Conservation (phyloP, 2,797 vertebrate genomes). For the Petrocephalus sullivani region DNA sequence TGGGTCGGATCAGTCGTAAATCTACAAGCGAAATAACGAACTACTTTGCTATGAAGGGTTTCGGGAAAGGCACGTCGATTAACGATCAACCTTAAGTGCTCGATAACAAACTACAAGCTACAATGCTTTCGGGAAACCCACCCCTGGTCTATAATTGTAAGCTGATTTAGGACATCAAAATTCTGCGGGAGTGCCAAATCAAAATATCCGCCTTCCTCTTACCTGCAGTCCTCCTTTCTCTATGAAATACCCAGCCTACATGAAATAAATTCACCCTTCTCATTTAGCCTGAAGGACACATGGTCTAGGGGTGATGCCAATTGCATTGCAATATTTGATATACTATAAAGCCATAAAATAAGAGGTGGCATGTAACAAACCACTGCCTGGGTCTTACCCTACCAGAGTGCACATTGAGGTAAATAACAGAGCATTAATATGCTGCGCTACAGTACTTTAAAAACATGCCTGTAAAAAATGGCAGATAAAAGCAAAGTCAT, state of each 20-base stretch:
- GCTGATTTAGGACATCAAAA: not conserved
- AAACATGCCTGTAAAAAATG: not conserved
- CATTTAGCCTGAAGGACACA: not conserved
- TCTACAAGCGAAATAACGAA: no score
- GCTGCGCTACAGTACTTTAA: not conserved
- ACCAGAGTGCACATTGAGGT: not conserved
- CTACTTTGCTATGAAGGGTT: no score
- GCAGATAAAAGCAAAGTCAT: slow-evolving; percentile 11
- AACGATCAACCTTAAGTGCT: no score
- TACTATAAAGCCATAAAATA: not conserved
- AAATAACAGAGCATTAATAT: not conserved
- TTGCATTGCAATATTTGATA: not conserved
- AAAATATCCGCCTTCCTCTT: slow-evolving; percentile 29
- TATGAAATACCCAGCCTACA: not conserved
- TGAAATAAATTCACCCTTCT: not conserved
- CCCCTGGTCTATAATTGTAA: not conserved
- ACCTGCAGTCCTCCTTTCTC: slow-evolving; percentile 23
- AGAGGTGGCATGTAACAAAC: not conserved
- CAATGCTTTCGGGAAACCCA: no score
- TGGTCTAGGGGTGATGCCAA: not conserved
- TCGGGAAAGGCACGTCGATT: no score
- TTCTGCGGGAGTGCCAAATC: not conserved
- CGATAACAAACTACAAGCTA: no score
- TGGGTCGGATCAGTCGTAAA: no score
- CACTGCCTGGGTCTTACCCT: not conserved